Percentiles rank a stretch among this genome's conserved stretches.
Evolutionary conservation across 1,140 invertebrate genomes (phyloP).

Genomic region (Aphelenchoides fujianensis): DNA sequence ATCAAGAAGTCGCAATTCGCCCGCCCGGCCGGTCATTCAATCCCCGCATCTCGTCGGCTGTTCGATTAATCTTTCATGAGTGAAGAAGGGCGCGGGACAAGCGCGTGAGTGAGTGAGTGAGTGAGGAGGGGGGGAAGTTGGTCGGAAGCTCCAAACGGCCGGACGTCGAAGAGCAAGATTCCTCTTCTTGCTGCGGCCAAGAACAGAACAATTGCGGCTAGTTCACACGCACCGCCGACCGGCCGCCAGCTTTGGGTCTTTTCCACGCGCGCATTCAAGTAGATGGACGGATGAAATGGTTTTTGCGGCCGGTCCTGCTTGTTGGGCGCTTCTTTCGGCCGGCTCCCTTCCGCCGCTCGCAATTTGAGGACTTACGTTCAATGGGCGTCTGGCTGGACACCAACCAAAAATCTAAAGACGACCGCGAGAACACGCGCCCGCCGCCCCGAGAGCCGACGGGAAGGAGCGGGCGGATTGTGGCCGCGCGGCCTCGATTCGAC

Average conservation of each 20-base stretch:
- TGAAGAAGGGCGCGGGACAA: not conserved
- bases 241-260: too few relatives aligned
- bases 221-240: not conserved
- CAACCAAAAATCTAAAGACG: conserved; percentile 5
- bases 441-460: not conserved
- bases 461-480: not conserved
- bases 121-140: not conserved
- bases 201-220: not conserved
- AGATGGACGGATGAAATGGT: not conserved
- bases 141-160: too few relatives aligned
- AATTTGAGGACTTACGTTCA: conserved; percentile 3
- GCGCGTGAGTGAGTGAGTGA: too few relatives aligned
- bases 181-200: not conserved
- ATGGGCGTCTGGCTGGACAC: not conserved
- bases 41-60: not conserved
- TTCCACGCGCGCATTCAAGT: too few relatives aligned
- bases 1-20: too few relatives aligned
- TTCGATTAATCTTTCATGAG: not conserved
- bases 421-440: not conserved
- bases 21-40: not conserved
- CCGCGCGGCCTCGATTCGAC: not conserved
- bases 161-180: not conserved
- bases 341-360: not conserved
- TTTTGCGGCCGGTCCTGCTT: not conserved
- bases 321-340: not conserved